Evolutionary conservation across 2,113 vertebrate species (phyloP).

Genomic region (Cercopithecus mona): DNA sequence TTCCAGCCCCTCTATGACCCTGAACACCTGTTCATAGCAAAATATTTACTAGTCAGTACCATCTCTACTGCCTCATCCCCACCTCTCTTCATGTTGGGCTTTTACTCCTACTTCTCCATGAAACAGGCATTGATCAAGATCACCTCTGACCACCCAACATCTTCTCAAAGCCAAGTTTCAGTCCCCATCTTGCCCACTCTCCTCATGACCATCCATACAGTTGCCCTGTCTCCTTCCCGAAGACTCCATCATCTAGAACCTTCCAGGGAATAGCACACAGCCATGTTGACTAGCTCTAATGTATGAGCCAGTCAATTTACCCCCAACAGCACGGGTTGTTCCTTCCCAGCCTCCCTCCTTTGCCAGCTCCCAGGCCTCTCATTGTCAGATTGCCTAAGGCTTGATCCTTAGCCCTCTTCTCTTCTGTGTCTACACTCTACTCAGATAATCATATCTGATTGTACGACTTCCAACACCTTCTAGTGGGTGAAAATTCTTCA

Average conservation of each 20-base stretch:
- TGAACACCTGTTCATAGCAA: not conserved
- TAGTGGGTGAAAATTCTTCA: not conserved
- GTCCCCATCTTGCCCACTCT: no score
- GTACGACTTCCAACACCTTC: not conserved
- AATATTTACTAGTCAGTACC: not conserved
- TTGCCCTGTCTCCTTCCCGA: not conserved
- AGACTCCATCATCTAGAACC: not conserved
- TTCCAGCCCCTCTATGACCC: not conserved
- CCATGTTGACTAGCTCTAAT: not conserved
- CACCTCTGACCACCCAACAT: not conserved
- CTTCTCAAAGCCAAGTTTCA: not conserved
- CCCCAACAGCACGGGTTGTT: not conserved
- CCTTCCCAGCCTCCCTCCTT: not conserved
- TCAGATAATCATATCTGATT: not conserved
- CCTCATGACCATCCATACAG: not conserved
- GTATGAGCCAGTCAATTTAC: not conserved
- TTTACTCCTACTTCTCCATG: not conserved
- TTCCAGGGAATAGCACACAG: not conserved
- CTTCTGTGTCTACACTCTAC: not conserved
- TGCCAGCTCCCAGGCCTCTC: not conserved
- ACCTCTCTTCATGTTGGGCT: not conserved
- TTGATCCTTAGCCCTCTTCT: not conserved
- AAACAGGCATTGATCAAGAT: not conserved
- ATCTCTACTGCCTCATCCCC: fast-evolving
- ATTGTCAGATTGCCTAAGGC: fast-evolving